Base-by-base conservation (phyloP, 2,797 vertebrate genomes). In the Cichlasoma orientale region DNA sequence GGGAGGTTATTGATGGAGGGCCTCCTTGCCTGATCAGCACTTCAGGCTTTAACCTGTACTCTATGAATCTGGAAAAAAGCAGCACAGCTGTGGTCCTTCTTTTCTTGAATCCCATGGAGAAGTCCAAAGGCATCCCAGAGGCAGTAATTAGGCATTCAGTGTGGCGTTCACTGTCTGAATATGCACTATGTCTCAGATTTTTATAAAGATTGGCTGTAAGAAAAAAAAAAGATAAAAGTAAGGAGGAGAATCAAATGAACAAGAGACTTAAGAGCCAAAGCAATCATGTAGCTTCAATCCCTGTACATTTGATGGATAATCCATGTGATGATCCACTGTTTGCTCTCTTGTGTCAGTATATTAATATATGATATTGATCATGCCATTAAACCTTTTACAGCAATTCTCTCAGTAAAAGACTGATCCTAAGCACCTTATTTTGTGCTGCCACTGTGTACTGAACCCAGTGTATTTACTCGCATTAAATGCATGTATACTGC, bases 131-230 rank as follows among this genome's bases (percentile, higher is more conserved):
- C 75, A 74, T 92, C 89, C 80, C 82, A 82, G 85, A 88, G 89
- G 86, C 89, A 92, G 90, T 93, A 91, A 92, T 92, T 91, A 92
- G 88, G 83, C 87, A 93, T 90, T 92, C 90, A 91, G 83, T 73
- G 29, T 92, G 85, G 70, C 57, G 66, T 86, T 80, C 21, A 56
- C 56, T 12, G 9, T 58, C 72, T 72, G 79, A 82, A 74, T 80
- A 56, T 41, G 55, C 44, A 33, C 59, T 44, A 52, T 41, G 47
- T 72, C n/a, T 77, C 74, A 77, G 19, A 75, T 84, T 88, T 76
- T 63, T 23, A 79, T 82, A 89, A 83, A 57, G 44, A 76, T 55
- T 44, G 47, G 18, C 47, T 69, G 44, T 77, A 79, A 36, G 29
- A 33, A 70, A 31, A 82, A 36, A 50, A 23, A 54, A 19, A 19